These are phyloP conservation scores for Azorinus chamasolen DNA, from an alignment of 2,888 invertebrate species.

Conservation along the genomic window DNA sequence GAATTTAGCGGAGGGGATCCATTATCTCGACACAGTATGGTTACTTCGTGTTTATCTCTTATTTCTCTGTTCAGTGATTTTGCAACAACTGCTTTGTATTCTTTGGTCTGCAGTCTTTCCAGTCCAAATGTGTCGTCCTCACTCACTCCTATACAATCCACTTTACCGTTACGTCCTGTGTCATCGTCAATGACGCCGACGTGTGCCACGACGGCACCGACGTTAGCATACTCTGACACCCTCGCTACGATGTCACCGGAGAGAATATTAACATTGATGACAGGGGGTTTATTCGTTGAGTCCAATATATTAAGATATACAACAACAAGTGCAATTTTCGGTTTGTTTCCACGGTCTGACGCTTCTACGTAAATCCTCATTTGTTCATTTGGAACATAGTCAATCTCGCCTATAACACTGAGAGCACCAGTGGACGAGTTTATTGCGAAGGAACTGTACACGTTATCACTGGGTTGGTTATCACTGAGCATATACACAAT, in stretches of 20 bases:
- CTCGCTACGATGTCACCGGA: constrained; percentile 67
- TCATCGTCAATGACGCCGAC: constrained; percentile 76
- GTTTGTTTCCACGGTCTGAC: constrained; percentile 75
- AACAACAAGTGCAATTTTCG: constrained; percentile 71
- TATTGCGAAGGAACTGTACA: constrained; percentile 67
- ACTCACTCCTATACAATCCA: constrained; percentile 72
- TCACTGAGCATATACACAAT: constrained; percentile 86
- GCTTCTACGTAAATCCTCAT: constrained; percentile 74
- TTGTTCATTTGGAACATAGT: constrained; percentile 68
- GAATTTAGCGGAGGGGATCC: constrained; percentile 68
- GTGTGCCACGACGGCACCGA: constrained; percentile 78
- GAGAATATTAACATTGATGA: constrained; percentile 85
- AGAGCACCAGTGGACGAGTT: constrained; percentile 74
- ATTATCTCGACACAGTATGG: constrained; percentile 67
- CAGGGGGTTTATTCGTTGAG: constrained; percentile 97
- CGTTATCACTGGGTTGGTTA: constrained; percentile 61
- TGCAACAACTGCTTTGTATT: constrained; percentile 75
- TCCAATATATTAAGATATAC: constrained; percentile 89
- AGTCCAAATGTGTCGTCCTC: constrained; percentile 67
- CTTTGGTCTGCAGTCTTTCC: constrained; percentile 72
- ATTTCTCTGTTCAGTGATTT: constrained; percentile 65
- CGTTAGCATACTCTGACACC: constrained; percentile 76
- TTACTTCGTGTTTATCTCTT: constrained; percentile 54
- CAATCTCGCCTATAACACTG: constrained; percentile 69
- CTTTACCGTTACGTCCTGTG: constrained; percentile 77